Base-by-base conservation (phyloP, 2,888 invertebrate species). In the Strigamia maritima region DNA sequence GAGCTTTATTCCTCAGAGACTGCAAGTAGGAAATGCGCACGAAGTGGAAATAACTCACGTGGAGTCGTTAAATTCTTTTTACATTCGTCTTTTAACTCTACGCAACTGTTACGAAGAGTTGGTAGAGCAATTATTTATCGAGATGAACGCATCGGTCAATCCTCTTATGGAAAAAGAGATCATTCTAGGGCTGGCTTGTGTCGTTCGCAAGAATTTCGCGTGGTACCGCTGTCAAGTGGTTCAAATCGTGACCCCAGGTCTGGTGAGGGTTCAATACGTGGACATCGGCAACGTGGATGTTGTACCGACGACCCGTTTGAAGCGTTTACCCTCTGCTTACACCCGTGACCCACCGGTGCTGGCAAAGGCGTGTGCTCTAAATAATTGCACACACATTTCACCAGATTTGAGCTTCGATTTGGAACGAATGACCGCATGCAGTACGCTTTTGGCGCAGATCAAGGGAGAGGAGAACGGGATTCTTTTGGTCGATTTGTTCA, bases 141-240 rank as follows among this genome's bases (percentile, higher is more conserved):
- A 31, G 10, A 75, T 24, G 22, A 75, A 75, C 16, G 35, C 75
- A 6, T 16, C 12, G 10, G 75, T 28, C n/a, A n/a, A 4, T 6
- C 75, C 22, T 24, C 3, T 75, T 1, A 7, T n/a, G 22, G 35
- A 75, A 2, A 22, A 2, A 2, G 75, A 75, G 26, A 14, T 28
- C 10, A 28, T 75, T 2, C 1, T 7, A n/a, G 76, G 38, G 8
- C 40, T 77, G 24, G 49, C 77, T 1, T 77, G 77, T 26, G n/a
- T 6, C 10, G 77, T 38, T 10, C n/a, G 31, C 7, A 54, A 26
- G 19, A 35, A 77, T 16, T 19, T 16, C 16, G 7, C 31, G 19
- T 77, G 77, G 77, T 60, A 77, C 28, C 19, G 77, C 10, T 26
- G 49, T 60, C 28, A 54, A n/a, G 60, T 77, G 19, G 16, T 31